Evolutionary conservation across 1,140 invertebrate species (phyloP).

Genomic region (Monochamus saltuarius): DNA sequence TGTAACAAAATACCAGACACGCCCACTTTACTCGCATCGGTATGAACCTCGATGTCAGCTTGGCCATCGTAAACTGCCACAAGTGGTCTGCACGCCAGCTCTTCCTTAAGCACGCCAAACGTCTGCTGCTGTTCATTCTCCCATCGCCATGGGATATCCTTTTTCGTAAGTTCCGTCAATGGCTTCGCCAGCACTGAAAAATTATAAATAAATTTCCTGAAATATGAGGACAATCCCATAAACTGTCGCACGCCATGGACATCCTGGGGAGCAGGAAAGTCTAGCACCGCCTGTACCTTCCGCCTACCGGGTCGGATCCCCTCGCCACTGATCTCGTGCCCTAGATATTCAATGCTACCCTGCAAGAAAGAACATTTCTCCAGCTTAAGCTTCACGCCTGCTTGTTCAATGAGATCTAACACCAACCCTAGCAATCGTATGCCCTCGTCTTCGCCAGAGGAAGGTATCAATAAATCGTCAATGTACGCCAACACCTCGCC

Average conservation of each 20-base stretch:
- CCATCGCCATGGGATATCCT: neutral
- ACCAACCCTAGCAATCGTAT: no score
- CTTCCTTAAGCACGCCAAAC: neutral
- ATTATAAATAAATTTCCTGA: slow-evolving; percentile 10
- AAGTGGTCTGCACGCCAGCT: slow-evolving; percentile 34
- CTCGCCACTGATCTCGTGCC: neutral
- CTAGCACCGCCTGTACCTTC: neutral
- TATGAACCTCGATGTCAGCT: slow-evolving; percentile 39
- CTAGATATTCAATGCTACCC: neutral
- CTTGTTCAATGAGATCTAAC: no score
- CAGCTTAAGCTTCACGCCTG: no score
- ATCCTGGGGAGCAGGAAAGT: neutral
- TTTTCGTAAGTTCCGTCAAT: slow-evolving; percentile 1
- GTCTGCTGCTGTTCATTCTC: neutral
- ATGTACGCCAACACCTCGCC: slow-evolving; percentile 9
- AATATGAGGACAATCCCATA: neutral
- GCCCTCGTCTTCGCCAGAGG: neutral
- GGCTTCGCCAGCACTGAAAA: slow-evolving; percentile 4
- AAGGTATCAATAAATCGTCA: slow-evolving; percentile 13
- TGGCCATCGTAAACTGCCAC: slow-evolving; percentile 42
- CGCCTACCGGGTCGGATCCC: neutral
- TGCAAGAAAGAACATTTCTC: no score
- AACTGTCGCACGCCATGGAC: neutral
- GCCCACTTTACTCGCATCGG: slow-evolving; percentile 40
- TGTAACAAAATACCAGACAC: slow-evolving; percentile 45